Evolutionary conservation across 2,797 vertebrate genomes (phyloP), one percentile per base, ranked within the genome.

Genomic region (Microctenopoma steveboyesi): DNA sequence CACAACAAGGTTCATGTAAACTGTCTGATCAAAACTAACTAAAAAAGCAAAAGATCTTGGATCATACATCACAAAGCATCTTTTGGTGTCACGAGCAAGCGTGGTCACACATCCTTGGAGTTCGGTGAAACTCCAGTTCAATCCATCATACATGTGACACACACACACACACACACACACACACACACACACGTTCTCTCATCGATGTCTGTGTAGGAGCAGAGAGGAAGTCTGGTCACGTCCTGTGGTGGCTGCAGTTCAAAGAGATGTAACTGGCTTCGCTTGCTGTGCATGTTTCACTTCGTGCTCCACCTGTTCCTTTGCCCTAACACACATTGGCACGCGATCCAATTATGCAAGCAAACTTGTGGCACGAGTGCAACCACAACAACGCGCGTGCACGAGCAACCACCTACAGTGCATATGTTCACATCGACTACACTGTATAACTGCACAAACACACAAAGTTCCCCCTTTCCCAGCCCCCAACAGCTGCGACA

Each of bases 401-500:
- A 48, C 13, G 49, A 37, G 27, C 40, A 16, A 22, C 49, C 47
- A 40, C 30, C 2, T 75, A 16, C 58, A 63, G 7, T 59, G 9
- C 72, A 58, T 72, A 47, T 57, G 57, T 43, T 39, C 13, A 30
- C 14, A 14, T 4, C 42, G 12, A 22, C 33, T 28, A 18, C 35
- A 39, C 10, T 30, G 15, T 46, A 49, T 37, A 22, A 16, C 53
- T 40, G 37, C n/a, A 14, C n/a, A 60, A 22, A 42, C 43, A 40
- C 49, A 18, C 15, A 76, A 51, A 59, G 57, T 56, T 78, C n/a
- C 66, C 72, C 37, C 18, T 18, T 58, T 55, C 71, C 52, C 57
- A 74, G 79, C 72, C 64, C 64, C 57, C 27, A 86, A 79, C 92
- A 93, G 91, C 90, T 93, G 92, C 15, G 16, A 76, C 79, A 86